These are phyloP conservation scores for Trichopria drosophilae DNA, from an alignment of 2,888 invertebrate species.

Conservation along the genomic window DNA sequence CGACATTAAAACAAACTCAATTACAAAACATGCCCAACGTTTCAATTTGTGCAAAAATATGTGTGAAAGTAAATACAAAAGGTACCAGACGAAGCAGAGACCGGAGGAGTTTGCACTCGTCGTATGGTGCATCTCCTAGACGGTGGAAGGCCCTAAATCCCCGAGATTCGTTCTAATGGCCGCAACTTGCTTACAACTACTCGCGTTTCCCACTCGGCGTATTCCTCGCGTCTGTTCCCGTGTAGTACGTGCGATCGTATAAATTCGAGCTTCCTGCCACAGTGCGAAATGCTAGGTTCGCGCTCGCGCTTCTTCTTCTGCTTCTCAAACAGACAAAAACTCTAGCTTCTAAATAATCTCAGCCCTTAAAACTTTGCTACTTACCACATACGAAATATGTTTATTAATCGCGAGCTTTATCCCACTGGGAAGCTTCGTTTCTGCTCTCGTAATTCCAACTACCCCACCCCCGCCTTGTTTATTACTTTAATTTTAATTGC, in stretches of 20 bases:
- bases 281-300: constrained; percentile 4
- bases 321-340: constrained; percentile 39
- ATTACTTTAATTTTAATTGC: no score
- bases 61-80: no score
- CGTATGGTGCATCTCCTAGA: constrained; percentile 22
- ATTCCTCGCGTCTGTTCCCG: constrained; percentile 33
- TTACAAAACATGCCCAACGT: no score
- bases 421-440: constrained; percentile 3
- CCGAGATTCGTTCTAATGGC: constrained; percentile 57
- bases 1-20: no score
- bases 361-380: constrained; percentile 40
- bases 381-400: constrained; percentile 40
- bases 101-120: no score
- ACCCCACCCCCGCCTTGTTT: no score
- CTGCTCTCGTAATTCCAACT: no score
- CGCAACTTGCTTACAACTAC: constrained; percentile 56
- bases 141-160: constrained; percentile 54
- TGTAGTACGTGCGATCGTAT: constrained; percentile 46
- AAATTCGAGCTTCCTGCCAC: constrained; percentile 41
- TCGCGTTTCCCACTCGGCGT: constrained; percentile 41
- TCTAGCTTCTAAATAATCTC: constrained; percentile 42
- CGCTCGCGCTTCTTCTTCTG: constrained; percentile 29
- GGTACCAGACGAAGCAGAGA: no score
- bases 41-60: no score
- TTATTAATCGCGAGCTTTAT: constrained; percentile 41